Percentiles rank a stretch among this genome's conserved stretches.
phyloP scores from a whole-genome alignment of 2,113 vertebrate genomes.

The Rousettus leschenaultii region DNA sequence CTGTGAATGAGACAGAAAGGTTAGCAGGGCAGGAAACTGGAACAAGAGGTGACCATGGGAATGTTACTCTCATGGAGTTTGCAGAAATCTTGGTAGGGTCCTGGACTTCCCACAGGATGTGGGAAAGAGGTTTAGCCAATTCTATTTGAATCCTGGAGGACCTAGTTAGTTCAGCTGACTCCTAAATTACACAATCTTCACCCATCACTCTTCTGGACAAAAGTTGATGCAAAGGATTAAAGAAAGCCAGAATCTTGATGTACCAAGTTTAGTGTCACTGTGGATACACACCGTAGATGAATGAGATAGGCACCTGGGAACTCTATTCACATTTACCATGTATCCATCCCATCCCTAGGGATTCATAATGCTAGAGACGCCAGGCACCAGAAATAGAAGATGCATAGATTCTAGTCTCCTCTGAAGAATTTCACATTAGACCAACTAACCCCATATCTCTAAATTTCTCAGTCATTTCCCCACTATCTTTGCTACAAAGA shows the following conservation, averaged over 20 bases:
- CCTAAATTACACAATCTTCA: background rate
- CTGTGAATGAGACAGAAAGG: background rate
- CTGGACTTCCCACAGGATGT: slow-evolving; percentile 61
- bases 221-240: background rate
- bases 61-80: background rate
- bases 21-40: background rate
- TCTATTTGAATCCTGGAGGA: background rate
- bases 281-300: background rate
- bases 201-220: background rate
- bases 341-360: rapidly evolving
- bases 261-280: background rate
- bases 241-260: background rate
- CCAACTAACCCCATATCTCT: background rate
- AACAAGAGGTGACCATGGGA: background rate
- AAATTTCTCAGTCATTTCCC: background rate
- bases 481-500: background rate
- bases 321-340: background rate
- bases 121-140: slow-evolving; percentile 29
- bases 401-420: rapidly evolving
- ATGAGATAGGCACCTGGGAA: background rate
- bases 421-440: background rate
- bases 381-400: background rate
- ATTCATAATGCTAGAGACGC: background rate
- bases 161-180: background rate
- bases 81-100: background rate